phyloP scores from a whole-genome alignment of 2,888 invertebrate species.

The Anoncus sp. region DNA sequence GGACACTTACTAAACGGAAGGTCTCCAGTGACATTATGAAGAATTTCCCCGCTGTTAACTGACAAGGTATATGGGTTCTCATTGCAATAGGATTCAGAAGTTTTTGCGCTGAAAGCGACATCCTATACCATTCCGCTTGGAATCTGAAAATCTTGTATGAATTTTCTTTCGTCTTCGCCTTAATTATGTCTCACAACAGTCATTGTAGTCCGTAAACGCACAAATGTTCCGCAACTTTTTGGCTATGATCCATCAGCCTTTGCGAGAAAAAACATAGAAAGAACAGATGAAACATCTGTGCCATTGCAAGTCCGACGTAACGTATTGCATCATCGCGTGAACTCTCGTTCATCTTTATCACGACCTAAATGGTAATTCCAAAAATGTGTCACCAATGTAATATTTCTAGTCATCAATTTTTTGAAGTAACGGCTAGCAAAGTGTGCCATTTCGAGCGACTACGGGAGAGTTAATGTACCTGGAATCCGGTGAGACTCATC shows the following conservation, averaged over 20 bases:
- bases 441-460: neutral
- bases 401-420: too few relatives aligned
- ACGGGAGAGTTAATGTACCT: slow-evolving; percentile 26
- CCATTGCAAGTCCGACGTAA: slow-evolving; percentile 11
- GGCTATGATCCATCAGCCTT: slow-evolving; percentile 36
- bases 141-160: slow-evolving; percentile 14
- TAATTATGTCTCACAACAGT: neutral
- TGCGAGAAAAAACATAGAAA: slow-evolving; percentile 37
- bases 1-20: slow-evolving; percentile 31
- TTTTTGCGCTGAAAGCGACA: slow-evolving; percentile 20
- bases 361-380: slow-evolving; percentile 4
- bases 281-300: slow-evolving; percentile 31
- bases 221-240: slow-evolving; percentile 25
- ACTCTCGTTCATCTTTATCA: slow-evolving; percentile 17
- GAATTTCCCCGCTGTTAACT: slow-evolving; percentile 48
- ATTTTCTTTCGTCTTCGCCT: neutral
- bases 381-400: too few relatives aligned
- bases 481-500: slow-evolving; percentile 31
- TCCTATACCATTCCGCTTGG: slow-evolving; percentile 47
- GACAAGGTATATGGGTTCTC: slow-evolving; percentile 39
- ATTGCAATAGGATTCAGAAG: slow-evolving; percentile 32
- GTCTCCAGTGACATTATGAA: slow-evolving; percentile 44
- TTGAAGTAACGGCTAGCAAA: too few relatives aligned
- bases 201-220: neutral
- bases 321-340: slow-evolving; percentile 32